Percentiles rank a stretch among this genome's conserved stretches.
These are phyloP conservation scores for Hydraecia micacea DNA, from an alignment of 2,888 invertebrate species.

Conservation along the genomic window DNA sequence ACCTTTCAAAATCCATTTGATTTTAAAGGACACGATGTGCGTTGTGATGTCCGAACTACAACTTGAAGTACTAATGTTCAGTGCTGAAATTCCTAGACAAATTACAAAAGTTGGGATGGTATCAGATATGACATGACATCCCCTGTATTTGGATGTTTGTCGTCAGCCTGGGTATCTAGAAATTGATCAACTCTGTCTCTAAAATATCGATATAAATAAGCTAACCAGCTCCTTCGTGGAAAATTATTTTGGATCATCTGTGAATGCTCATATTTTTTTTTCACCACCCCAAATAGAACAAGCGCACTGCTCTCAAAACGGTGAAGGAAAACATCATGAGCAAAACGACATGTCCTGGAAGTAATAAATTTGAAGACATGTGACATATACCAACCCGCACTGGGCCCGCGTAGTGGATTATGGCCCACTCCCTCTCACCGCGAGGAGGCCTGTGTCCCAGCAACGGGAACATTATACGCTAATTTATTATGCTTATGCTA, in stretches of 20 bases:
- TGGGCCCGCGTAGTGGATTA: neutral
- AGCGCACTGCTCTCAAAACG: neutral
- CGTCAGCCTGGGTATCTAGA: neutral
- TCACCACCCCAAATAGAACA: neutral
- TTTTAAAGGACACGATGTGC: neutral
- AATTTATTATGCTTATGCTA: neutral
- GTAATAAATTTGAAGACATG: neutral
- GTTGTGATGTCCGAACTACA: neutral
- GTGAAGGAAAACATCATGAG: neutral
- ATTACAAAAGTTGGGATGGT: neutral
- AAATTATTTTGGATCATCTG: neutral
- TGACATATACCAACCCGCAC: neutral
- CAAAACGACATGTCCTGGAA: neutral
- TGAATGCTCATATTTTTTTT: neutral
- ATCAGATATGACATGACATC: neutral
- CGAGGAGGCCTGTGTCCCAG: neutral
- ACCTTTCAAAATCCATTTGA: neutral
- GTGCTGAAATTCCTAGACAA: neutral
- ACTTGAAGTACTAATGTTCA: neutral
- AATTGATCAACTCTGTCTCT: neutral
- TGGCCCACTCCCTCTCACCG: neutral
- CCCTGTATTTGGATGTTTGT: neutral
- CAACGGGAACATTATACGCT: neutral
- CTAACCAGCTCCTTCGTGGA: neutral
- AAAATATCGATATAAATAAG: neutral